phyloP scores from a whole-genome alignment of 2,113 vertebrate genomes.

The Micronycteris hirsuta region DNA sequence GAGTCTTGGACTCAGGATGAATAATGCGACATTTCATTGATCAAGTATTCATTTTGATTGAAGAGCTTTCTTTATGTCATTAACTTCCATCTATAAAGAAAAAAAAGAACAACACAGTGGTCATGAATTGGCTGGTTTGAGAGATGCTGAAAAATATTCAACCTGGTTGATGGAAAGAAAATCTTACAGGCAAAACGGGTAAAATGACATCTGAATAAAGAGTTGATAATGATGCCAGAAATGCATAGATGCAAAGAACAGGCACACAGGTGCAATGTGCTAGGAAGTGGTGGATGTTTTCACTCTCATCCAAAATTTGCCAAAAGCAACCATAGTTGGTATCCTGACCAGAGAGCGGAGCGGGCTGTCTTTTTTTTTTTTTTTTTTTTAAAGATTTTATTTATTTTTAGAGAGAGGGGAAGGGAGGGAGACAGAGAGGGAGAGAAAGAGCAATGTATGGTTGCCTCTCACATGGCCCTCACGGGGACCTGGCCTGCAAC shows the following conservation, averaged over 20 bases:
- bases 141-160: background rate
- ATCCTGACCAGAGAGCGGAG: background rate
- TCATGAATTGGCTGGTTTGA: background rate
- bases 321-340: background rate
- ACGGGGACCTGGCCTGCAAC: too few relatives aligned
- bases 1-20: conserved; percentile 82
- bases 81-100: conserved; percentile 92
- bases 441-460: too few relatives aligned
- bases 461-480: too few relatives aligned
- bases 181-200: background rate
- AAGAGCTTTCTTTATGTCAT: conserved; percentile 97
- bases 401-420: too few relatives aligned
- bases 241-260: background rate
- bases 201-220: background rate
- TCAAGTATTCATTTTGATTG: conserved; percentile 90
- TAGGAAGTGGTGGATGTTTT: background rate
- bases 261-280: background rate
- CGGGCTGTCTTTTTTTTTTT: background rate
- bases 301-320: background rate
- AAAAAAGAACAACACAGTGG: conserved; percentile 32
- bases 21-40: conserved; percentile 80
- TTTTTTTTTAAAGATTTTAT: too few relatives aligned
- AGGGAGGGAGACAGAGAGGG: too few relatives aligned
- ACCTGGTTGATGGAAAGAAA: background rate
- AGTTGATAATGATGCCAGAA: background rate